Percentiles rank a stretch among this genome's conserved stretches.
These are phyloP conservation scores for Bombus affinis DNA, from an alignment of 1,140 invertebrate genomes.

Conservation along the genomic window DNA sequence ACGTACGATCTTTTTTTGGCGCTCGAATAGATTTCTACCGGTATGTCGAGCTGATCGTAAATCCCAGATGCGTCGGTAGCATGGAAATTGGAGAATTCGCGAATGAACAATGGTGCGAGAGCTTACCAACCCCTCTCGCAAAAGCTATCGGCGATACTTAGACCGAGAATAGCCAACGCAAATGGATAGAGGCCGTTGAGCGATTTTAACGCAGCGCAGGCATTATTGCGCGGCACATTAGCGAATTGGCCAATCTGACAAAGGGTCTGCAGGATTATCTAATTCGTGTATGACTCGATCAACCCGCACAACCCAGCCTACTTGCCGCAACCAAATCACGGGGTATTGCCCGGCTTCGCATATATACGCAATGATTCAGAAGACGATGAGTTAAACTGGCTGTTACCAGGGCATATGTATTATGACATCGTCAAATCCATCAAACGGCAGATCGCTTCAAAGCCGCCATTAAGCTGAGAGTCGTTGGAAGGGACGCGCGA, in stretches of 20 bases:
- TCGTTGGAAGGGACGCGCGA: conserved; percentile 9
- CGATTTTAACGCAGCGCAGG: conserved; percentile 60
- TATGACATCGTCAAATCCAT: conserved; percentile 74
- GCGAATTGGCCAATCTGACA: conserved; percentile 69
- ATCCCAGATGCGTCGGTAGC: conserved; percentile 2
- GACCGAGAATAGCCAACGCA: background rate
- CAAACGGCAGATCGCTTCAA: conserved; percentile 73
- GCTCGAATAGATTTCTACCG: conserved; percentile 27
- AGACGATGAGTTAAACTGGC: conserved; percentile 56
- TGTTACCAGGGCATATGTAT: conserved; percentile 57
- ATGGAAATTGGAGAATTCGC: conserved; percentile 24
- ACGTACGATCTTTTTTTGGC: conserved; percentile 32
- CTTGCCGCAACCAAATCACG: conserved; percentile 16
- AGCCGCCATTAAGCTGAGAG: conserved; percentile 67
- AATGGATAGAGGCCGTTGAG: conserved; percentile 26
- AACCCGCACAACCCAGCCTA: background rate
- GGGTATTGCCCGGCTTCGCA: background rate
- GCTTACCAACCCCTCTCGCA: background rate
- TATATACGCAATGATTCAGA: conserved; percentile 20
- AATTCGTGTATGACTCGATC: background rate
- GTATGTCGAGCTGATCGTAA: background rate
- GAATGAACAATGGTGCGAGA: background rate
- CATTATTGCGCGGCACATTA: conserved; percentile 72
- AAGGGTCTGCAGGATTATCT: conserved; percentile 38
- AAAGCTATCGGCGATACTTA: background rate